phyloP scores from a whole-genome alignment of 2,888 invertebrate species.

The Eupithecia tripunctaria region DNA sequence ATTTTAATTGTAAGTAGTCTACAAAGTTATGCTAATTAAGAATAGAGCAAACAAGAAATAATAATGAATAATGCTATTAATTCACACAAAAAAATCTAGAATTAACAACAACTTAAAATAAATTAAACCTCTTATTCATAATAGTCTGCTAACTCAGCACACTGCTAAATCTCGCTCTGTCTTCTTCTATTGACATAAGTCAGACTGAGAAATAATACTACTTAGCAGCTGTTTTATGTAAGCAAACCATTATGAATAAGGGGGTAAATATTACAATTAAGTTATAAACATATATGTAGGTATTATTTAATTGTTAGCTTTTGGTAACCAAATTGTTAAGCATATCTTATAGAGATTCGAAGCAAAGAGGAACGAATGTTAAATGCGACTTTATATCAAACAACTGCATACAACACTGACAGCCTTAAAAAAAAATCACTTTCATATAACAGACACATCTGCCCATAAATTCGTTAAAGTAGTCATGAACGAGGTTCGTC shows the following conservation, averaged over 20 bases:
- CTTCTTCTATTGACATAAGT: too few species aligned
- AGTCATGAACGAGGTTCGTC: constrained; percentile 23
- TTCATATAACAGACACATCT: neutral
- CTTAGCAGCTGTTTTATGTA: too few species aligned
- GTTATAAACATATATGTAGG: too few species aligned
- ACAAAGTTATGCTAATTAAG: neutral
- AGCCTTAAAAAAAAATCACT: neutral
- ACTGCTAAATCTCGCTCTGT: too few species aligned
- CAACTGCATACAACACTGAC: constrained; percentile 5
- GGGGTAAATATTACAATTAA: too few species aligned
- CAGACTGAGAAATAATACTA: too few species aligned
- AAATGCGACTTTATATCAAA: neutral
- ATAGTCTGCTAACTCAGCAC: too few species aligned
- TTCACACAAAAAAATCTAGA: neutral
- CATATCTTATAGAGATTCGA: neutral
- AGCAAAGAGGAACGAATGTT: neutral
- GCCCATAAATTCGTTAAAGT: constrained; percentile 24
- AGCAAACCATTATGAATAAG: too few species aligned
- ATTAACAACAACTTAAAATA: too few species aligned
- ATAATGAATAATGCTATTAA: neutral
- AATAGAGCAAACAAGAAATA: neutral
- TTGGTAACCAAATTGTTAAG: neutral
- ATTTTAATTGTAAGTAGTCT: neutral
- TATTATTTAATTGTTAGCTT: neutral
- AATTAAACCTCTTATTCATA: too few species aligned